Evolutionary conservation across 2,797 vertebrate species (phyloP), one percentile per base, ranked within the genome.

Genomic region (Diceros bicornis): DNA sequence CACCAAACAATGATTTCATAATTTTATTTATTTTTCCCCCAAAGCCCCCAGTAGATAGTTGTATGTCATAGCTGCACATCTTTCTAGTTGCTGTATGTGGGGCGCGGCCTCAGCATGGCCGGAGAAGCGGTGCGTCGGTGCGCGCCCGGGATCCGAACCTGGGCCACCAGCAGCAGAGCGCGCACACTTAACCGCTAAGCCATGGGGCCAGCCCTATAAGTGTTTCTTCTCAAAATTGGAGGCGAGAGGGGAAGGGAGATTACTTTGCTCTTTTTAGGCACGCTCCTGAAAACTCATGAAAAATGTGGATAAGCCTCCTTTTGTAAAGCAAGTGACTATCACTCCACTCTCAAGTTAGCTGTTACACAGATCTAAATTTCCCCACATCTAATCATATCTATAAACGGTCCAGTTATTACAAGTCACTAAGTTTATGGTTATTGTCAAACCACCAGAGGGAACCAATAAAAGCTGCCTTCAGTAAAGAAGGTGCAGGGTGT

Each of bases 241-340:
- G 44, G 16, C 32, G 4, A 27, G 23, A 52, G n/a, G 32, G 17
- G 7, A 47, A 57, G n/a, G 32, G 23, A 87, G 34, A 96, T 37
- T 55, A 92, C 29, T 50, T 72, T 94, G 74, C 14, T 88, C 37
- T 74, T 85, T 78, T 83, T 12, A 47, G 68, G 32, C n/a, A 88
- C 14, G 88, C 81, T 68, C 27, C 13, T 29, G 21, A 75, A 90
- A 90, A 92, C n/a, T 61, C 41, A 34, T 21, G 23, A 1, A 90
- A 68, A 88, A 61, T 9, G 4, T 44, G 37, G 47, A 57, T 7
- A 87, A 77, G 37, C n/a, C 21, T 92, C n/a, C 88, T 82, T 89
- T 74, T 82, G 44, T 68, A 92, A 81, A 92, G 59, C 61, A 96
- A 96, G 57, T 74, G 25, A 96, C 72, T 29, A 74, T 50, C 20